These are phyloP conservation scores for Caenorhabditis macrosperma DNA, from an alignment of 2,888 invertebrate genomes.

Conservation along the genomic window DNA sequence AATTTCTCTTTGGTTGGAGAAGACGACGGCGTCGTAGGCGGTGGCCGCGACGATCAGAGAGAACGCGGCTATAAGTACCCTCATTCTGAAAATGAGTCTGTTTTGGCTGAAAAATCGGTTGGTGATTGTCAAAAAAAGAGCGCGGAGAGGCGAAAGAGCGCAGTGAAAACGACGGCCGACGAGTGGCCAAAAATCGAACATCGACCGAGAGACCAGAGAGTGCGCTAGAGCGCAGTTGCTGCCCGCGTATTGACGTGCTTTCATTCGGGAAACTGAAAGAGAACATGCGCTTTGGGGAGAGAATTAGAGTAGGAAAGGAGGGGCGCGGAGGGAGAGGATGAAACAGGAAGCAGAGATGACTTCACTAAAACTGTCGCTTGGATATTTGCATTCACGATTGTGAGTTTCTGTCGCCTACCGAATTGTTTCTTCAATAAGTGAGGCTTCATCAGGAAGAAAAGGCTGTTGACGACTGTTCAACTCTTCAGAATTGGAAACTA, in stretches of 20 bases:
- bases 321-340: not conserved
- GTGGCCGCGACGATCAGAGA: conserved; percentile 51
- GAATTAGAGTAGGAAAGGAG: not conserved
- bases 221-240: conserved; percentile 52
- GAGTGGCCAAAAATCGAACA: conserved; percentile 64
- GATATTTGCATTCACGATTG: too few relatives aligned
- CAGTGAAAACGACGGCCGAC: conserved; percentile 9
- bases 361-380: too few relatives aligned
- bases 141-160: conserved; percentile 45
- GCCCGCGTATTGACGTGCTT: not conserved
- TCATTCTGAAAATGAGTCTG: conserved; percentile 56
- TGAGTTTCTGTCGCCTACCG: too few relatives aligned
- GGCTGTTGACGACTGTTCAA: too few relatives aligned
- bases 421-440: too few relatives aligned
- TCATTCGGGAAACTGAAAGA: not conserved
- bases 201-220: conserved; percentile 55
- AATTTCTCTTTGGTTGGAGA: conserved; percentile 65
- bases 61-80: conserved; percentile 65
- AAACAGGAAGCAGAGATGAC: not conserved
- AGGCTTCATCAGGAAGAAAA: too few relatives aligned
- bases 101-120: conserved; percentile 12
- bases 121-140: conserved; percentile 18
- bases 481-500: too few relatives aligned
- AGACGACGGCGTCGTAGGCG: conserved; percentile 70
- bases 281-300: not conserved